These are phyloP conservation scores for Ondatra zibethicus DNA, from an alignment of 2,113 vertebrate species.

Conservation along the genomic window DNA sequence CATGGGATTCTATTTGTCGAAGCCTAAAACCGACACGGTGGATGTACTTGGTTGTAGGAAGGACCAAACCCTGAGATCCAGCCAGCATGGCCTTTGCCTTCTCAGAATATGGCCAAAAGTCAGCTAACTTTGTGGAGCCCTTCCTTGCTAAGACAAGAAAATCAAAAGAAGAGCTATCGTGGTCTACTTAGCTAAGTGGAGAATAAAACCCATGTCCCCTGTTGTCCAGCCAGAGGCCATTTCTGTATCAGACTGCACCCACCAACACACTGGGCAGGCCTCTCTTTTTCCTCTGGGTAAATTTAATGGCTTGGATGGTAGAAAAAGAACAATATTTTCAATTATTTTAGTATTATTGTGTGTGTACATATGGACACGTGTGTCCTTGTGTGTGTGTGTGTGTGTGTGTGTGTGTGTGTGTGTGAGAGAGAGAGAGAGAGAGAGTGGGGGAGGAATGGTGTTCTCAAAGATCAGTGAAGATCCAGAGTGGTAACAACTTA, in stretches of 20 bases:
- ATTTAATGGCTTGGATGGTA: not conserved
- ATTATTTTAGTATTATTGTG: not conserved
- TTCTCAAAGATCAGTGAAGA: not conserved
- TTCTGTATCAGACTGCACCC: not conserved
- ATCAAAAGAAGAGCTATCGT: not conserved
- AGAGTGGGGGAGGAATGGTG: not conserved
- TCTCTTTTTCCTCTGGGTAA: not conserved
- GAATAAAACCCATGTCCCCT: not conserved
- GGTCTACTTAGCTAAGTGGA: not conserved
- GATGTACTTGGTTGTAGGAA: not conserved
- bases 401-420: not conserved
- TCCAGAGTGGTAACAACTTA: not conserved
- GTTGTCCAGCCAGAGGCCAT: not conserved
- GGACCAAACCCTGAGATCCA: not conserved
- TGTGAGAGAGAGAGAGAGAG: not conserved
- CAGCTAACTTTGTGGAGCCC: not conserved
- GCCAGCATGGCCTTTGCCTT: not conserved
- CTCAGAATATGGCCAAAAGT: not conserved
- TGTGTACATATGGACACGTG: too few species aligned
- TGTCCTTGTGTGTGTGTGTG: not conserved
- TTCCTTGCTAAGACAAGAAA: not conserved
- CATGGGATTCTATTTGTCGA: not conserved
- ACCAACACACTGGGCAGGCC: not conserved
- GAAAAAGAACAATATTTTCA: slow-evolving; percentile 5
- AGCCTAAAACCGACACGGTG: not conserved